Conservation (phyloP, 2,888 invertebrate species). For the Tholera decimalis region DNA sequence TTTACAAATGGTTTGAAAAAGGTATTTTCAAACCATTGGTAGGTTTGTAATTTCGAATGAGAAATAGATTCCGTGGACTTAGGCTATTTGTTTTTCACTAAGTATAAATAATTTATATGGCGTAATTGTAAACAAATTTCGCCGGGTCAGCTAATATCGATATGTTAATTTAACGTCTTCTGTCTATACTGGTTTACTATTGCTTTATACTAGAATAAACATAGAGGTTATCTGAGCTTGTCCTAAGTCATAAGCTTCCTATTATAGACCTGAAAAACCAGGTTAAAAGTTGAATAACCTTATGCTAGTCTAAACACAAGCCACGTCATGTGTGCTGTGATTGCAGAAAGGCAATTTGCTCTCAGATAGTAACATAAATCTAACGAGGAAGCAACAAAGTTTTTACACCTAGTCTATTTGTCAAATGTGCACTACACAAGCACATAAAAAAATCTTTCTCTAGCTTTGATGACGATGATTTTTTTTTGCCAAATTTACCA, state of each 20-base stretch:
- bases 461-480: not conserved
- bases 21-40: no score
- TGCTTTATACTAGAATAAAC: no score
- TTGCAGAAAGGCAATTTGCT: not conserved
- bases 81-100: no score
- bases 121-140: no score
- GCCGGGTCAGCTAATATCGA: no score
- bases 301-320: constrained; percentile 7
- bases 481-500: not conserved
- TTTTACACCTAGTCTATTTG: not conserved
- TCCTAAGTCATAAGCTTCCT: not conserved
- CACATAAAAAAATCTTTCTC: not conserved
- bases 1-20: no score
- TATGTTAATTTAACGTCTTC: no score
- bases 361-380: constrained; percentile 16
- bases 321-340: not conserved
- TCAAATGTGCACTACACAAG: not conserved
- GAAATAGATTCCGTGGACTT: no score
- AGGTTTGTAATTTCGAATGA: no score
- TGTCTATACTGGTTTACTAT: no score
- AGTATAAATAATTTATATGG: no score
- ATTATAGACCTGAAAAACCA: not conserved
- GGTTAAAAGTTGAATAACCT: constrained; percentile 18
- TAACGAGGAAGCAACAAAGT: not conserved
- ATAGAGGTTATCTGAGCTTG: no score